Percentiles rank a stretch among this genome's conserved stretches.
Evolutionary conservation across 2,888 invertebrate genomes (phyloP).

Genomic region (Diaperis boleti): DNA sequence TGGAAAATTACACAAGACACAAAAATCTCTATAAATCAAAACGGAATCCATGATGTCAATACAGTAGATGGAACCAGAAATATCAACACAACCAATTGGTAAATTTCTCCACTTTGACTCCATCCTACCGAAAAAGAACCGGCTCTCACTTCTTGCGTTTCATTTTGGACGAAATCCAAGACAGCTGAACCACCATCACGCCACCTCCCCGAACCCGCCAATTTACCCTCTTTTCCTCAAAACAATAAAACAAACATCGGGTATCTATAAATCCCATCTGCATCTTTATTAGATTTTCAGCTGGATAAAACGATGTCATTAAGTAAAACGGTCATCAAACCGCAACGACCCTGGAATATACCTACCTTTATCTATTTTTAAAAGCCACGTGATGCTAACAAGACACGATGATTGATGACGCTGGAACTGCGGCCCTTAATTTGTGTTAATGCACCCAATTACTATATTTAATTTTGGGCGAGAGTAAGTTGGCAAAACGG

Average conservation of each 20-base stretch:
- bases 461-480: slow-evolving; percentile 19
- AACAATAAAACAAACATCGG: slow-evolving; percentile 44
- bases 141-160: no score
- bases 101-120: no score
- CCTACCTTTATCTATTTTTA: slow-evolving; percentile 45
- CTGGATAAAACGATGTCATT: slow-evolving; percentile 50
- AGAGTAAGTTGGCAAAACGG: slow-evolving; percentile 28
- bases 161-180: no score
- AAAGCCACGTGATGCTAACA: slow-evolving; percentile 49
- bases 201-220: slow-evolving; percentile 46
- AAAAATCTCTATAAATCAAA: no score
- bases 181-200: no score
- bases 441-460: slow-evolving; percentile 32
- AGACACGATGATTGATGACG: slow-evolving; percentile 51
- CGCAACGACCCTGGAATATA: slow-evolving; percentile 7
- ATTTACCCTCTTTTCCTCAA: slow-evolving; percentile 37
- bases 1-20: no score
- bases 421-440: slow-evolving; percentile 38
- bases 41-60: no score
- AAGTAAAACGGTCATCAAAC: slow-evolving; percentile 43
- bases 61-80: no score
- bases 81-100: no score
- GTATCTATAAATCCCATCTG: slow-evolving; percentile 46
- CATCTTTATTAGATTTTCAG: slow-evolving; percentile 48
- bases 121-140: no score